Percentiles rank a stretch among this genome's conserved stretches.
These are phyloP conservation scores for Sebastes itinus DNA, from an alignment of 2,797 vertebrate species.

Conservation along the genomic window DNA sequence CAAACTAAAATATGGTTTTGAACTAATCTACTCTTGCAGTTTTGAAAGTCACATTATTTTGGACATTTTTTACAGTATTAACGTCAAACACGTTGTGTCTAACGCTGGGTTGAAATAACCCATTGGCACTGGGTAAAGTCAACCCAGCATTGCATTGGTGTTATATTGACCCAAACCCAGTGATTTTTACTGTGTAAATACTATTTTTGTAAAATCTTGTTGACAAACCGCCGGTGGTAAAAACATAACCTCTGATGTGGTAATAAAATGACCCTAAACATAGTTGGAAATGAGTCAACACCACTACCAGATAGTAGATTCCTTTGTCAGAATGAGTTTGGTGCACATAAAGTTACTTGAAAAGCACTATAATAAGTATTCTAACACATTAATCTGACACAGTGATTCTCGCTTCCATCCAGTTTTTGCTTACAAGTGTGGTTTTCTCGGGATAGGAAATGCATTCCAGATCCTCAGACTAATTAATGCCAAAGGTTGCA, in stretches of 20 bases:
- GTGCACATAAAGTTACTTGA: not conserved
- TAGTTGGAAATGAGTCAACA: not conserved
- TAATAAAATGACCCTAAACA: not conserved
- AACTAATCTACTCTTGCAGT: no score
- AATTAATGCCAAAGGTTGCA: conserved; percentile 7
- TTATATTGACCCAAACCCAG: not conserved
- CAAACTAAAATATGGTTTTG: no score
- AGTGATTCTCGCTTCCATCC: not conserved
- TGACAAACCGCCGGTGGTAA: not conserved
- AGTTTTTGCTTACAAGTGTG: not conserved
- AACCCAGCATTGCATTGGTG: not conserved
- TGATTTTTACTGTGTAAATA: not conserved
- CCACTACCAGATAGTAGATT: not conserved
- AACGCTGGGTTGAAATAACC: not conserved
- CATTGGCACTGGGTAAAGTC: not conserved
- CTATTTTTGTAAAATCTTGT: not conserved
- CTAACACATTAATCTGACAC: not conserved
- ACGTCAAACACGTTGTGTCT: not conserved
- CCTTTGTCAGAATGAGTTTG: not conserved
- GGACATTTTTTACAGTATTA: no score
- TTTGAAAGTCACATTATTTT: no score
- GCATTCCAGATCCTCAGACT: not conserved
- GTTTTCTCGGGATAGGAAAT: not conserved
- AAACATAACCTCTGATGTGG: not conserved
- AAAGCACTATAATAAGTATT: not conserved